These are phyloP conservation scores for Myotis brandtii DNA, from an alignment of 2,113 vertebrate genomes.

Conservation along the genomic window DNA sequence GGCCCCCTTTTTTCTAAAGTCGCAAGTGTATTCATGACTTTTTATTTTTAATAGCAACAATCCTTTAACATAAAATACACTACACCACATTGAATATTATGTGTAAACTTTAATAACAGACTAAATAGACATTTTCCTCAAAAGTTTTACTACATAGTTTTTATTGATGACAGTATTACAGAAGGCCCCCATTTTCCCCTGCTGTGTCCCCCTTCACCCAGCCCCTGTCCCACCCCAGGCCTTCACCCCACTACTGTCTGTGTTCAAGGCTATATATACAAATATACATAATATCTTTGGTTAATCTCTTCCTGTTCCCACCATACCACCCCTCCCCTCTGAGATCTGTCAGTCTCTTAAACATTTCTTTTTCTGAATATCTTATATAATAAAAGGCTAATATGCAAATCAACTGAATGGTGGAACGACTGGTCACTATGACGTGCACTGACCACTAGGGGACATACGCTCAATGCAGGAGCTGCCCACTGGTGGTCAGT, in stretches of 20 bases:
- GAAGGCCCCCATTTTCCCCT: too few species aligned
- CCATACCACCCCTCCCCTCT: neutral
- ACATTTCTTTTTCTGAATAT: neutral
- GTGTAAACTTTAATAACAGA: neutral
- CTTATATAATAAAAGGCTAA: neutral
- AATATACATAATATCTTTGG: neutral
- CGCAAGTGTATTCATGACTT: neutral
- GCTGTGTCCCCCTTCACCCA: neutral
- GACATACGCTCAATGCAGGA: too few species aligned
- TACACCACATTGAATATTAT: neutral
- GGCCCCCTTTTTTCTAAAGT: neutral
- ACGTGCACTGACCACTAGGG: too few species aligned
- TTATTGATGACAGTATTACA: neutral
- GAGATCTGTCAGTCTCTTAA: neutral
- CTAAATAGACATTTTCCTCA: slow-evolving; percentile 1
- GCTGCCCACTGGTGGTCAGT: too few species aligned
- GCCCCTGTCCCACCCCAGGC: too few species aligned
- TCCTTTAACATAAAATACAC: neutral
- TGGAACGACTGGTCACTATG: too few species aligned
- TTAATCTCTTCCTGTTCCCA: neutral
- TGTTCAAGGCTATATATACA: neutral
- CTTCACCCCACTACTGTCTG: neutral
- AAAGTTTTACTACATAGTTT: neutral
- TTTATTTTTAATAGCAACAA: neutral
- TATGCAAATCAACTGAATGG: too few species aligned